Percentiles rank a stretch among this genome's conserved stretches.
These are phyloP conservation scores for Antechinus stuartii DNA, from an alignment of 2,113 vertebrate species.

Conservation along the genomic window DNA sequence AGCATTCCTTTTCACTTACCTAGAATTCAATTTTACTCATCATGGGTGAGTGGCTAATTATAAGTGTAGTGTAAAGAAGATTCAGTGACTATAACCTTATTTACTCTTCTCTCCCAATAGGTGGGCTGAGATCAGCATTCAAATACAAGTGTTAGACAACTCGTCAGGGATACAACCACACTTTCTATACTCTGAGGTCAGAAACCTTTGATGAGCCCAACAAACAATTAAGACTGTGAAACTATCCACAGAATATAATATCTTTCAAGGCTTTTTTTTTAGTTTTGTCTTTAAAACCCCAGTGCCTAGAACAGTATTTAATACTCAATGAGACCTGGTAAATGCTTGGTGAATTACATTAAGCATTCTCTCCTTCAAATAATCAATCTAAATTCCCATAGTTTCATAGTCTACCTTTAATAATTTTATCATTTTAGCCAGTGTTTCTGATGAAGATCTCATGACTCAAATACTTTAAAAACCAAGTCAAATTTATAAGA, in stretches of 20 bases:
- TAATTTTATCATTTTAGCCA: background rate
- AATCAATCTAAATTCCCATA: background rate
- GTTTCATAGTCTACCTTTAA: background rate
- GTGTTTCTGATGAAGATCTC: too few relatives aligned
- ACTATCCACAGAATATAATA: background rate
- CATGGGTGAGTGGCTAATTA: slow-evolving; percentile 78
- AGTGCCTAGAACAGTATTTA: background rate
- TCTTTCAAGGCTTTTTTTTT: background rate
- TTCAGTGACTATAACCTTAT: slow-evolving; percentile 70
- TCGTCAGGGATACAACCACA: slow-evolving; percentile 46
- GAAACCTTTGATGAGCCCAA: slow-evolving; percentile 48
- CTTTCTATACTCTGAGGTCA: slow-evolving; percentile 53
- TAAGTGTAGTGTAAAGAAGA: slow-evolving; percentile 78
- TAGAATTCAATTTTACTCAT: slow-evolving; percentile 79
- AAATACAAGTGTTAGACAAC: slow-evolving; percentile 55
- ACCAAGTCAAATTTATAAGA: too few relatives aligned
- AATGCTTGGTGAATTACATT: background rate
- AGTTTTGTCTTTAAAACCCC: background rate
- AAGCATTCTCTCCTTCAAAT: background rate
- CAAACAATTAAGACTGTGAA: slow-evolving; percentile 33
- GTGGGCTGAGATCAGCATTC: slow-evolving; percentile 59
- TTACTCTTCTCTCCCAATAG: slow-evolving; percentile 72
- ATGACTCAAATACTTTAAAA: too few relatives aligned
- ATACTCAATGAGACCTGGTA: background rate
- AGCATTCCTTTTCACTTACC: slow-evolving; percentile 78